These are phyloP conservation scores for Serripes groenlandicus DNA, from an alignment of 2,888 invertebrate genomes.

Conservation along the genomic window DNA sequence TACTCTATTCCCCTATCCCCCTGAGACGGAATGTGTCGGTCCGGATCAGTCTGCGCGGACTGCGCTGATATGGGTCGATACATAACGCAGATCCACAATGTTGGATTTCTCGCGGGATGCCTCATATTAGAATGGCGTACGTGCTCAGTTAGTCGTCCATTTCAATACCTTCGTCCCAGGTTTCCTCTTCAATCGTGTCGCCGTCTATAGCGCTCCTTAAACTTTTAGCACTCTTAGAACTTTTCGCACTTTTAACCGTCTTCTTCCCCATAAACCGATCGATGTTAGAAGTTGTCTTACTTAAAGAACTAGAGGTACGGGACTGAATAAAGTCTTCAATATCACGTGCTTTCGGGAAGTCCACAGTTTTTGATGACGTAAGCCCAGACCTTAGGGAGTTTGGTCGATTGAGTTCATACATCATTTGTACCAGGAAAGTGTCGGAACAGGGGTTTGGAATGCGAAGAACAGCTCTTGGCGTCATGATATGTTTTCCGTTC, in stretches of 20 bases:
- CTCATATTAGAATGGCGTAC: too few species aligned
- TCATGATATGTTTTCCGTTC: constrained; percentile 62
- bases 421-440: constrained; percentile 77
- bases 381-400: constrained; percentile 42
- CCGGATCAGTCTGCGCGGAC: too few species aligned
- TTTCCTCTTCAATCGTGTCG: constrained; percentile 59
- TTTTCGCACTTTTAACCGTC: constrained; percentile 60
- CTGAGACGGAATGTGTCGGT: too few species aligned
- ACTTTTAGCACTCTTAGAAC: constrained; percentile 49
- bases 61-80: too few species aligned
- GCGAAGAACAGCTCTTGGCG: constrained; percentile 65
- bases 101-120: too few species aligned
- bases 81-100: too few species aligned
- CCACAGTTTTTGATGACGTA: constrained; percentile 68
- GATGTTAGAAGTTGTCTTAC: constrained; percentile 64
- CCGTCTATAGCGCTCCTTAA: constrained; percentile 41
- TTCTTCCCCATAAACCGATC: constrained; percentile 55
- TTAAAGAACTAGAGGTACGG: constrained; percentile 66
- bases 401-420: constrained; percentile 74
- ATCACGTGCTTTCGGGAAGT: constrained; percentile 70
- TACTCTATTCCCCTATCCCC: too few species aligned
- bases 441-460: constrained; percentile 78
- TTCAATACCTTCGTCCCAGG: constrained; percentile 39
- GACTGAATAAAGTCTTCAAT: constrained; percentile 73
- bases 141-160: constrained; percentile 9